Evolutionary conservation across 2,113 vertebrate genomes (phyloP).

Genomic region (Pongo abelii): DNA sequence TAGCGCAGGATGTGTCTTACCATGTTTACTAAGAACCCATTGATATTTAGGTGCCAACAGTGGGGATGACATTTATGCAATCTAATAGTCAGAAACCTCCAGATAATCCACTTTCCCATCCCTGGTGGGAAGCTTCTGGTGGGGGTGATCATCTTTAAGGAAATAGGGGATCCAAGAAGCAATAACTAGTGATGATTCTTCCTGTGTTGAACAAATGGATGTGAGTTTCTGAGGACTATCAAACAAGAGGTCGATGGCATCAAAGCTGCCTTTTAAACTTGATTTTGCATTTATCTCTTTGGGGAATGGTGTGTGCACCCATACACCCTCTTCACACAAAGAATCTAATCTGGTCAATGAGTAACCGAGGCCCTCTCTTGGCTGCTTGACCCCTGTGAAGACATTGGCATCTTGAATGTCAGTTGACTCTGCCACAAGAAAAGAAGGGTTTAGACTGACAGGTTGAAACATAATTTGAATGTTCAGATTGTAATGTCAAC

Average conservation of each 20-base stretch:
- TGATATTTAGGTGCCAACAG: conserved; percentile 28
- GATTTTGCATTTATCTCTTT: background rate
- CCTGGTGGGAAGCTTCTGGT: conserved; percentile 54
- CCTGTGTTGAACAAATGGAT: background rate
- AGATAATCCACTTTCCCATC: conserved; percentile 24
- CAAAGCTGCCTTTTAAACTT: background rate
- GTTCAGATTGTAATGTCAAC: background rate
- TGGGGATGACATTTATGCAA: conserved; percentile 63
- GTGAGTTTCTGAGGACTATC: background rate
- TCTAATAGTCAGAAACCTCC: conserved; percentile 35
- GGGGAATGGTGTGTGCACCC: background rate
- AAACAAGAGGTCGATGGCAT: accelerated
- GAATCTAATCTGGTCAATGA: background rate
- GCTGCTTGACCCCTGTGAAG: accelerated
- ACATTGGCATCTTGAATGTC: too few relatives aligned
- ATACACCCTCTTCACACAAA: accelerated
- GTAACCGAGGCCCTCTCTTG: accelerated
- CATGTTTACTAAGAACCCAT: conserved; percentile 48
- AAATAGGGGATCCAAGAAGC: background rate
- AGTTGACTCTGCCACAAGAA: background rate
- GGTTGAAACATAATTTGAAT: background rate
- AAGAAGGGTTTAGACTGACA: background rate
- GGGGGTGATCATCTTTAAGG: conserved; percentile 47
- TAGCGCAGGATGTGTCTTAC: conserved; percentile 44
- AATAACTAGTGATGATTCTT: background rate